Conservation (phyloP, 2,888 invertebrate species). For the Hydrotaea diabolus region DNA sequence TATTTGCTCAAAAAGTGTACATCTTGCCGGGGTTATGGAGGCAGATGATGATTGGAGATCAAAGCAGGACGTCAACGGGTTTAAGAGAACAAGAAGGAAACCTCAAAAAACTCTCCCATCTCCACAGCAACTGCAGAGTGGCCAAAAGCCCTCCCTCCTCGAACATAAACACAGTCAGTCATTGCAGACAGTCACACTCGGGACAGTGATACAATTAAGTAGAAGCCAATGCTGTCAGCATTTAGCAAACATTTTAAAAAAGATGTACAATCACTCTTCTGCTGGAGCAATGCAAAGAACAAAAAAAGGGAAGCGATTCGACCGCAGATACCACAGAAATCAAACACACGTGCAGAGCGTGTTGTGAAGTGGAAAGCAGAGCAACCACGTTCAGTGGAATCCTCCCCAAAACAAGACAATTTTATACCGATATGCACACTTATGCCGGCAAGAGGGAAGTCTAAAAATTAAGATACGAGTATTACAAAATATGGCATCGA, state of each 20-base stretch:
- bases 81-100: background rate
- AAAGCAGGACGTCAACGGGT: background rate
- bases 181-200: background rate
- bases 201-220: slow-evolving; percentile 13
- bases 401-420: background rate
- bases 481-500: no score
- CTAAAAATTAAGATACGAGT: background rate
- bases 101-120: background rate
- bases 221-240: background rate
- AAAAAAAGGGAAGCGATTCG: background rate
- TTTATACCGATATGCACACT: background rate
- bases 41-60: no score
- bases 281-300: background rate
- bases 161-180: background rate
- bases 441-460: background rate
- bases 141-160: slow-evolving; percentile 1
- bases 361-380: no score
- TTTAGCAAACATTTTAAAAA: slow-evolving; percentile 10
- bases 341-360: background rate
- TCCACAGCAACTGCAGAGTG: background rate
- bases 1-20: background rate
- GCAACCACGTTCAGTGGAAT: no score
- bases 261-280: slow-evolving; percentile 1
- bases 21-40: background rate
- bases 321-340: slow-evolving; percentile 10